Evolutionary conservation across 1,140 invertebrate genomes (phyloP).

Genomic region (Leptinotarsa defecta): DNA sequence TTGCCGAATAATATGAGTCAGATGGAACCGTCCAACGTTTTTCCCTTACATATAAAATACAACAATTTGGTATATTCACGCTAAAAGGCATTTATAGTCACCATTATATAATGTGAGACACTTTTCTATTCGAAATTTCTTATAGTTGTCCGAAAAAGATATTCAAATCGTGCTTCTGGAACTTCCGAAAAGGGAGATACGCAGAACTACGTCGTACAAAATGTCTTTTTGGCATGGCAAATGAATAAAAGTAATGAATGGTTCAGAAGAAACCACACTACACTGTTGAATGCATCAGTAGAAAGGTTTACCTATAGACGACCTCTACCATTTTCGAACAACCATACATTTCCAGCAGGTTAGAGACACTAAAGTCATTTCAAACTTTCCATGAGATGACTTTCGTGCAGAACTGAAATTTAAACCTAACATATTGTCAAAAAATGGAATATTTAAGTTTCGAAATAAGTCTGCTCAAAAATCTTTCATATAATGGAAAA

Average conservation of each 20-base stretch:
- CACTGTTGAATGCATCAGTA: too few species aligned
- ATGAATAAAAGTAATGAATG: too few species aligned
- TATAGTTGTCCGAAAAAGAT: too few species aligned
- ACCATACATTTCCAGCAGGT: slow-evolving; percentile 9
- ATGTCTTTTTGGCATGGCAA: too few species aligned
- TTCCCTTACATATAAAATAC: slow-evolving; percentile 52
- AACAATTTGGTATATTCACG: slow-evolving; percentile 55
- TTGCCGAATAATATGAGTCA: slow-evolving; percentile 20
- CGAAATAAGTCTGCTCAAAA: slow-evolving; percentile 35
- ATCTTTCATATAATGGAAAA: slow-evolving; percentile 17
- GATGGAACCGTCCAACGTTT: slow-evolving; percentile 28
- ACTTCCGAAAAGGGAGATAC: too few species aligned
- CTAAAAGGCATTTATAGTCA: slow-evolving; percentile 57
- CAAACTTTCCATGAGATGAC: slow-evolving; percentile 12
- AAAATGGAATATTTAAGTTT: slow-evolving; percentile 50
- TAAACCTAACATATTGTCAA: slow-evolving; percentile 54
- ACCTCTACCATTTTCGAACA: too few species aligned
- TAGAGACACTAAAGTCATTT: slow-evolving; percentile 35
- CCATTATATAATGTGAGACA: slow-evolving; percentile 50
- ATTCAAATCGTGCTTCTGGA: too few species aligned
- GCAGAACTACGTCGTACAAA: too few species aligned
- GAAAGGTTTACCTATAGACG: too few species aligned
- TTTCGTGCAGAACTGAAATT: slow-evolving; percentile 15
- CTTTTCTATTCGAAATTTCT: not conserved
- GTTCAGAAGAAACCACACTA: too few species aligned